A percentile compares a stretch with the other conserved stretches of the same genome.
Evolutionary conservation across 64 coral and sea anemone species (phyloP).

Genomic region (Actinia tenebrosa): DNA sequence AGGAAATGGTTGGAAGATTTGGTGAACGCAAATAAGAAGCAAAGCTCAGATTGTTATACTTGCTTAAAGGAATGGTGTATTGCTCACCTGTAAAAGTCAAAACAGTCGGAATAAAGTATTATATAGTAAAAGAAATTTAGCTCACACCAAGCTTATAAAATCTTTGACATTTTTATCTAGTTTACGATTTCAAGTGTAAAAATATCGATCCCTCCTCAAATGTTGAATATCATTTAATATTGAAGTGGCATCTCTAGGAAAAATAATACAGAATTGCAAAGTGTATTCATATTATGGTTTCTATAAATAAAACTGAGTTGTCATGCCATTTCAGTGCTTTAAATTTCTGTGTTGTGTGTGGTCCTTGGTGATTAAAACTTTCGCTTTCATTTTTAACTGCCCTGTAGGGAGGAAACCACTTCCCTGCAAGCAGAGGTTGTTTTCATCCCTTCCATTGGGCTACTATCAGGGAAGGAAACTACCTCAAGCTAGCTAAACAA

Average conservation of each 20-base stretch:
- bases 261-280: background rate
- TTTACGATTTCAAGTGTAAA: background rate
- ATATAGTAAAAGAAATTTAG: background rate
- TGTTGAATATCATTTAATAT: background rate
- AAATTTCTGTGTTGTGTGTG: too few species aligned
- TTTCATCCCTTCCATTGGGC: too few species aligned
- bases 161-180: background rate
- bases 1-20: slow-evolving; percentile 76
- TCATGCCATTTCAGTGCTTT: too few species aligned
- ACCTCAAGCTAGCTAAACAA: too few species aligned
- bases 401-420: too few species aligned
- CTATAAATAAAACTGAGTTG: too few species aligned
- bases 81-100: slow-evolving; percentile 68
- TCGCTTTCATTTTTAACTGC: too few species aligned
- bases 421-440: too few species aligned
- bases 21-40: slow-evolving; percentile 75
- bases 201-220: background rate
- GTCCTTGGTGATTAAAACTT: too few species aligned
- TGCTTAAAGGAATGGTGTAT: slow-evolving; percentile 99
- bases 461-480: too few species aligned
- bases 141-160: background rate
- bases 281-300: background rate
- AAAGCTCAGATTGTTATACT: slow-evolving; percentile 71
- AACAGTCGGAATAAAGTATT: background rate
- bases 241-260: background rate